These are phyloP conservation scores for Astatoreochromis straeleni DNA, from an alignment of 2,113 vertebrate species.

Conservation along the genomic window DNA sequence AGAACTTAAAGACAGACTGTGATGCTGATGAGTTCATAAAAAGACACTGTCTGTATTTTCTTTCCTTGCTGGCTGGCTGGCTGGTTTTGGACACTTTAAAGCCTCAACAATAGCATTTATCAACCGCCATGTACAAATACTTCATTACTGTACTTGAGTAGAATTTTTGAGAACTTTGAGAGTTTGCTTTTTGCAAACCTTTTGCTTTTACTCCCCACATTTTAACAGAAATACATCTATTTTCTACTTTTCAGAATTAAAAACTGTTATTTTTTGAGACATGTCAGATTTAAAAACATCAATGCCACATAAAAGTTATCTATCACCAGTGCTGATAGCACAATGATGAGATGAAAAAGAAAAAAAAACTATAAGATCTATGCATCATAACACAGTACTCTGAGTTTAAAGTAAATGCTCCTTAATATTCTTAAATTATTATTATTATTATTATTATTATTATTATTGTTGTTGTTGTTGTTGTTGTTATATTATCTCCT, in stretches of 20 bases:
- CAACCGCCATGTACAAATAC: background rate
- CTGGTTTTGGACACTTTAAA: background rate
- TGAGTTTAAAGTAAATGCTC: background rate
- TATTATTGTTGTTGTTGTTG: accelerated
- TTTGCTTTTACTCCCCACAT: background rate
- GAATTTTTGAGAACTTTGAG: background rate
- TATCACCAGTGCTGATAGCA: background rate
- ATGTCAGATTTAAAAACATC: background rate
- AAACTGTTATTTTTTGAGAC: background rate
- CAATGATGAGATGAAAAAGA: background rate
- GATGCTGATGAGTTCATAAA: background rate
- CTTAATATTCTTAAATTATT: background rate
- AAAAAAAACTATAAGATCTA: accelerated
- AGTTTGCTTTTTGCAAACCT: background rate
- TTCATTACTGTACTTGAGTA: background rate
- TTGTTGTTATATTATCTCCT: background rate
- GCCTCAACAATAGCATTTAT: background rate
- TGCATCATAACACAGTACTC: background rate
- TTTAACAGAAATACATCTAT: background rate
- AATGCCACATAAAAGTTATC: background rate
- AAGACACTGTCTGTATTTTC: background rate
- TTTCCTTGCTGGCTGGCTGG: background rate
- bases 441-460: background rate
- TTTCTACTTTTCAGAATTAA: background rate
- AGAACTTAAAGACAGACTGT: background rate